Conservation (phyloP, 2,113 vertebrate species). For the Oceanodroma tethys region DNA sequence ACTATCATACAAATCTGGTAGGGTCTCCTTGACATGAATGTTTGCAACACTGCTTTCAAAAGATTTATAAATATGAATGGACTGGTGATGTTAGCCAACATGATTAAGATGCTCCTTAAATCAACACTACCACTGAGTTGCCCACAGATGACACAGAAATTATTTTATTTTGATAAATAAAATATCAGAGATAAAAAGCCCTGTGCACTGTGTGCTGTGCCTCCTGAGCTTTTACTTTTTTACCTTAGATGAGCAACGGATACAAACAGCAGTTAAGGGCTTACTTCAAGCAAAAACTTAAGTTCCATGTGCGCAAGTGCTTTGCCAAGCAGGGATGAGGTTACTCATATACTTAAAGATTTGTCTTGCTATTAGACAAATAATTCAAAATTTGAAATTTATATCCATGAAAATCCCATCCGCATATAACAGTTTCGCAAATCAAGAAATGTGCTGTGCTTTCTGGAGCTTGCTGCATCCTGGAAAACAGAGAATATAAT, state of each 20-base stretch:
- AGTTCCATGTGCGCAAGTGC: not conserved
- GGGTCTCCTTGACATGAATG: not conserved
- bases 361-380: not conserved
- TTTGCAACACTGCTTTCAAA: not conserved
- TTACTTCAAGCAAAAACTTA: not conserved
- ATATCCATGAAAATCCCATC: not conserved
- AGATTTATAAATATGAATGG: not conserved
- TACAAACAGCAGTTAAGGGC: not conserved
- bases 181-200: not conserved
- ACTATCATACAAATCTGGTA: not conserved
- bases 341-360: not conserved
- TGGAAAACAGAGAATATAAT: not conserved
- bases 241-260: not conserved
- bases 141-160: not conserved
- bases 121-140: not conserved
- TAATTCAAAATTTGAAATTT: not conserved
- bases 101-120: not conserved
- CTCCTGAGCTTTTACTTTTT: not conserved
- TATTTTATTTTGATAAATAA: constrained; percentile 21
- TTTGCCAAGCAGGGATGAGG: not conserved
- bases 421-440: not conserved
- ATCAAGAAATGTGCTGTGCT: not conserved
- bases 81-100: not conserved
- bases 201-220: not conserved
- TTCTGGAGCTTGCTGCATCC: not conserved